phyloP scores from a whole-genome alignment of 2,113 vertebrate genomes.

The Saccopteryx bilineata region DNA sequence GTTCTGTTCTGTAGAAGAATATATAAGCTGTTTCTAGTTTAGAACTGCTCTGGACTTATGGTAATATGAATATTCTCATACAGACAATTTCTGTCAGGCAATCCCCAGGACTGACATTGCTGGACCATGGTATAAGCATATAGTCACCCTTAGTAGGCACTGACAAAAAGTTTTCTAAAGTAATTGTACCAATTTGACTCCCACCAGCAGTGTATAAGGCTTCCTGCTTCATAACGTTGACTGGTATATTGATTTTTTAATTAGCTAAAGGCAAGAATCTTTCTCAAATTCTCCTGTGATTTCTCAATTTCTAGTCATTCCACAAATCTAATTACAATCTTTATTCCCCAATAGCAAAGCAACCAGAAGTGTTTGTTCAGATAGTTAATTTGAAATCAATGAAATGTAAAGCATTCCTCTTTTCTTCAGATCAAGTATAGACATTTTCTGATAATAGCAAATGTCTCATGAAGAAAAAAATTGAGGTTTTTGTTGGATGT shows the following conservation, averaged over 20 bases:
- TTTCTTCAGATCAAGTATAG: slow-evolving; percentile 52
- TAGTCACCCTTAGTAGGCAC: not conserved
- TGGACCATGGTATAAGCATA: not conserved
- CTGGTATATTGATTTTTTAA: slow-evolving; percentile 35
- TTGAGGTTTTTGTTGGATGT: not conserved
- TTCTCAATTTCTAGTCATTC: slow-evolving; percentile 28
- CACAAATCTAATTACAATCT: not conserved
- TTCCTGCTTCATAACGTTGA: slow-evolving; percentile 28
- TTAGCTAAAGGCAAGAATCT: not conserved
- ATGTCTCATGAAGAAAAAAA: not conserved
- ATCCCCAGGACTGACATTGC: not conserved
- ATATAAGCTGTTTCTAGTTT: not conserved
- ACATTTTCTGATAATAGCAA: slow-evolving; percentile 46
- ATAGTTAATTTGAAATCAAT: slow-evolving; percentile 10
- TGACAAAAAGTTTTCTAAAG: slow-evolving; percentile 10
- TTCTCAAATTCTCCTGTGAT: slow-evolving; percentile 8
- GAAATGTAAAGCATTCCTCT: slow-evolving; percentile 40
- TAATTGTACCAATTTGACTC: slow-evolving; percentile 10
- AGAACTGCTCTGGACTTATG: not conserved
- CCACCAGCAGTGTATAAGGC: not conserved
- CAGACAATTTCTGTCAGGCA: slow-evolving; percentile 15
- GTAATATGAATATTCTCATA: not conserved
- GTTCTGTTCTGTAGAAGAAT: not conserved
- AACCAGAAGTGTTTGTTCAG: slow-evolving; percentile 14
- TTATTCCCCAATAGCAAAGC: slow-evolving; percentile 58